phyloP scores from a whole-genome alignment of 2,797 vertebrate genomes.

The Acanthurus lineatus region DNA sequence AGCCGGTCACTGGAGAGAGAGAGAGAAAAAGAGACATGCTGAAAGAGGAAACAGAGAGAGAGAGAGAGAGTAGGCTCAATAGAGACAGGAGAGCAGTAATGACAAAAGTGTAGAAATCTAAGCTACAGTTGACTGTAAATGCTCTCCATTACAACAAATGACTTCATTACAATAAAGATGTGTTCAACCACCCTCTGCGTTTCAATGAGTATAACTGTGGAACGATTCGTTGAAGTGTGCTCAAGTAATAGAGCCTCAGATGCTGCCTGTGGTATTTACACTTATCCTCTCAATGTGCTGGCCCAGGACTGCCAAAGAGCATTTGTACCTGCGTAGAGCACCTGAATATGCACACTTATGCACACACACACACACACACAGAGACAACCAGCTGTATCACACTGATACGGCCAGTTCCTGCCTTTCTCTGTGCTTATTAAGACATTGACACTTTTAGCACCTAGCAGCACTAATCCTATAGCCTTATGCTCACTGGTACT shows the following conservation, averaged over 20 bases:
- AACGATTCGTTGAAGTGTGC: slow-evolving; percentile 74
- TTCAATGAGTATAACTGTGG: slow-evolving; percentile 73
- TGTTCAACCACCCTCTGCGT: slow-evolving; percentile 77
- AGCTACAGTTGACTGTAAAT: slow-evolving; percentile 70
- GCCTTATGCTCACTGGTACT: slow-evolving; percentile 76
- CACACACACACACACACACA: slow-evolving; percentile 6
- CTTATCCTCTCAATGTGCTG: slow-evolving; percentile 69
- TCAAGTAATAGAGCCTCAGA: slow-evolving; percentile 72
- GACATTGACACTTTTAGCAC: slow-evolving; percentile 82
- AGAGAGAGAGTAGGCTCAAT: not conserved
- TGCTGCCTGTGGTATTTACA: slow-evolving; percentile 78
- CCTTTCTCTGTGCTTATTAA: slow-evolving; percentile 74
- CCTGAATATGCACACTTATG: slow-evolving; percentile 44
- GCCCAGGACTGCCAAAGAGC: slow-evolving; percentile 53
- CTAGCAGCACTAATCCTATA: slow-evolving; percentile 83
- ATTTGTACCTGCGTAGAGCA: slow-evolving; percentile 63
- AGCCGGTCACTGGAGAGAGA: slow-evolving; percentile 26
- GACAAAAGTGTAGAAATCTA: slow-evolving; percentile 46
- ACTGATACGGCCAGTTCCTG: slow-evolving; percentile 44
- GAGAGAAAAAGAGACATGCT: not conserved
- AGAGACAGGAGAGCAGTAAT: slow-evolving; percentile 35
- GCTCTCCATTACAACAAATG: slow-evolving; percentile 75
- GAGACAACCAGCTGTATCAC: slow-evolving; percentile 56
- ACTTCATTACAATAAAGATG: slow-evolving; percentile 79
- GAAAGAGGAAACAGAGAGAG: not conserved